Percentiles rank a stretch among this genome's conserved stretches.
Conservation (phyloP, 2,797 vertebrate genomes). For the Chromis chromis region DNA sequence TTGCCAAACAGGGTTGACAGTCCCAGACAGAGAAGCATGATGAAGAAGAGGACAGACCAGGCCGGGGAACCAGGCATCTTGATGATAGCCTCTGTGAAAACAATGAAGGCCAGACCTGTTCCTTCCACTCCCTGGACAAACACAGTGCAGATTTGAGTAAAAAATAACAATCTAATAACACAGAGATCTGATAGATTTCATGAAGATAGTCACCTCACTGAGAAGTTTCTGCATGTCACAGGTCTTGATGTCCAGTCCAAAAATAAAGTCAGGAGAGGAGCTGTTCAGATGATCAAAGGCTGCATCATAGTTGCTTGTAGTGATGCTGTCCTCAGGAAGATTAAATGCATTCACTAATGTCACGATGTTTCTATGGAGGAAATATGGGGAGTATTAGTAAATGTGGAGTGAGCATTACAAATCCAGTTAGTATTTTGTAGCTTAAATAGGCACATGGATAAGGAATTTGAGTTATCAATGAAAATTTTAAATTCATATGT, state of each 20-base stretch:
- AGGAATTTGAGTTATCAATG: too few species aligned
- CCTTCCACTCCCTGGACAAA: slow-evolving; percentile 92
- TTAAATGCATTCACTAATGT: slow-evolving; percentile 88
- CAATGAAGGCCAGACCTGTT: slow-evolving; percentile 95
- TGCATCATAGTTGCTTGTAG: slow-evolving; percentile 84
- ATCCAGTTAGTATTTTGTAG: background rate
- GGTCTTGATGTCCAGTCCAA: slow-evolving; percentile 80
- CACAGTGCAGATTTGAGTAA: background rate
- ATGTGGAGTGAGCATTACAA: background rate
- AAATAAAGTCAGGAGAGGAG: slow-evolving; percentile 70
- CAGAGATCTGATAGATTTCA: fast-evolving
- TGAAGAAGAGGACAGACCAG: slow-evolving; percentile 95
- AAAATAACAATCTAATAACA: background rate
- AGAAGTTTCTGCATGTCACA: slow-evolving; percentile 89
- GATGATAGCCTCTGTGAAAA: slow-evolving; percentile 97
- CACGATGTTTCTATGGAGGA: slow-evolving; percentile 88
- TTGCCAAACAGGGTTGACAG: slow-evolving; percentile 95
- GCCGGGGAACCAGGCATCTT: slow-evolving; percentile 92
- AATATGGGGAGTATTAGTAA: slow-evolving; percentile 3
- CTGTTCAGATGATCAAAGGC: slow-evolving; percentile 76
- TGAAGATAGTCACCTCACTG: slow-evolving; percentile 83
- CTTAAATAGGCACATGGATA: too few species aligned
- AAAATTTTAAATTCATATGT: too few species aligned
- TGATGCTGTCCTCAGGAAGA: slow-evolving; percentile 89
- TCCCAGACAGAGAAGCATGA: slow-evolving; percentile 96